These are phyloP conservation scores for Stomorhina lunata DNA, from an alignment of 2,888 invertebrate genomes.

Conservation along the genomic window DNA sequence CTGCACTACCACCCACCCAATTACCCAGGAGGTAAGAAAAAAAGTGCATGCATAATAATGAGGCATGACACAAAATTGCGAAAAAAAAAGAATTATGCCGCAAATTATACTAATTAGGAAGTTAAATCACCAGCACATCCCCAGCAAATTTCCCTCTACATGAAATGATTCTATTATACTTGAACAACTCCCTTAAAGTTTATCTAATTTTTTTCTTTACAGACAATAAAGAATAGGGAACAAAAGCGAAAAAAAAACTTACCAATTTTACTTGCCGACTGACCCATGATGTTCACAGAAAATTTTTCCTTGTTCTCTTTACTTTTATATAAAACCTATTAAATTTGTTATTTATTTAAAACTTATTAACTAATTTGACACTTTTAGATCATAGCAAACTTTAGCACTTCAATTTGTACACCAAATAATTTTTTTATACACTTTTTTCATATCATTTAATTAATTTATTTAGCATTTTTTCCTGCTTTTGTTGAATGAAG, in stretches of 20 bases:
- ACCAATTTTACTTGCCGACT: slow-evolving; percentile 77
- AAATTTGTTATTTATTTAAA: slow-evolving; percentile 11
- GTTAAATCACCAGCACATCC: background rate
- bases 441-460: slow-evolving; percentile 8
- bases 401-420: slow-evolving; percentile 50
- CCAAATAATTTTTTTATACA: background rate
- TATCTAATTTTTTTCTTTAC: background rate
- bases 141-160: background rate
- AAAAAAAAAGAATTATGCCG: slow-evolving; percentile 54
- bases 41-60: slow-evolving; percentile 28
- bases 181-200: background rate
- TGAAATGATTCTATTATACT: no score
- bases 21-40: no score
- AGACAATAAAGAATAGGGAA: slow-evolving; percentile 33
- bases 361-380: slow-evolving; percentile 63
- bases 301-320: slow-evolving; percentile 25
- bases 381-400: slow-evolving; percentile 48
- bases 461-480: slow-evolving; percentile 42
- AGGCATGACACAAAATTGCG: slow-evolving; percentile 40
- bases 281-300: slow-evolving; percentile 72
- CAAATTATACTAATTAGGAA: slow-evolving; percentile 32
- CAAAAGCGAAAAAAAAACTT: slow-evolving; percentile 64
- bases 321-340: slow-evolving; percentile 40
- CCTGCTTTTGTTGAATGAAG: slow-evolving; percentile 32
- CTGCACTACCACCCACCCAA: slow-evolving; percentile 51